These are phyloP conservation scores for Pseudolycoriella hygida DNA, from an alignment of 2,888 invertebrate genomes.

Conservation along the genomic window DNA sequence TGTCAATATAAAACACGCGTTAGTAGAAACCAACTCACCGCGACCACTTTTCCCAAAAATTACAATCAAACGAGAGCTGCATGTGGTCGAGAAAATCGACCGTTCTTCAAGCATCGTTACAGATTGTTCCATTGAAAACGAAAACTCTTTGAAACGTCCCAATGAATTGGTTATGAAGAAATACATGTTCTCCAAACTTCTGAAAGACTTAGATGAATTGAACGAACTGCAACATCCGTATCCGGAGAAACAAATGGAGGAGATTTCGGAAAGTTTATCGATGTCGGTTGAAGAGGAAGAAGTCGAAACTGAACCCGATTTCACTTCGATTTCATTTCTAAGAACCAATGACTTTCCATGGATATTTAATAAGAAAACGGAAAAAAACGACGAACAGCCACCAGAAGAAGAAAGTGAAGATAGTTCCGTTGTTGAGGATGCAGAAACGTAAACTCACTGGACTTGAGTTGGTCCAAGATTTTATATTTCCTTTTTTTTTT, in stretches of 20 bases:
- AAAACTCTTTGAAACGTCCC: neutral
- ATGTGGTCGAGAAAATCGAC: slow-evolving; percentile 13
- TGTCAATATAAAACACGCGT: slow-evolving; percentile 15
- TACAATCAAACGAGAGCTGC: slow-evolving; percentile 20
- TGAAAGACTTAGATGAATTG: slow-evolving; percentile 23
- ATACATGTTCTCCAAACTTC: slow-evolving; percentile 15
- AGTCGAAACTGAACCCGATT: neutral
- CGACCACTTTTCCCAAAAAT: slow-evolving; percentile 20
- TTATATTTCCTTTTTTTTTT: no score
- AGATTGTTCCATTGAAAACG: neutral
- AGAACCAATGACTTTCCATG: slow-evolving; percentile 2
- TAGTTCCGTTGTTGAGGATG: slow-evolving; percentile 6
- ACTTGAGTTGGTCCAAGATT: neutral
- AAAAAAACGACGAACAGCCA: neutral
- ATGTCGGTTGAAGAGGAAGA: slow-evolving; percentile 2
- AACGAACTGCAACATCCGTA: slow-evolving; percentile 20
- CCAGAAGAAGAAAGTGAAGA: slow-evolving; percentile 5
- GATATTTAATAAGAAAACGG: neutral
- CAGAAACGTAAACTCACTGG: slow-evolving; percentile 3
- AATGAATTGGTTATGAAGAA: neutral
- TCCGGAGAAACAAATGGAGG: slow-evolving; percentile 18
- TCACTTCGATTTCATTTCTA: slow-evolving; percentile 1
- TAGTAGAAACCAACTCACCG: slow-evolving; percentile 20
- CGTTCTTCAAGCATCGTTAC: no score
- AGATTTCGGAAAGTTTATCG: slow-evolving; percentile 20